Evolutionary conservation across 2,888 invertebrate species (phyloP).

Genomic region (Hyalella azteca): DNA sequence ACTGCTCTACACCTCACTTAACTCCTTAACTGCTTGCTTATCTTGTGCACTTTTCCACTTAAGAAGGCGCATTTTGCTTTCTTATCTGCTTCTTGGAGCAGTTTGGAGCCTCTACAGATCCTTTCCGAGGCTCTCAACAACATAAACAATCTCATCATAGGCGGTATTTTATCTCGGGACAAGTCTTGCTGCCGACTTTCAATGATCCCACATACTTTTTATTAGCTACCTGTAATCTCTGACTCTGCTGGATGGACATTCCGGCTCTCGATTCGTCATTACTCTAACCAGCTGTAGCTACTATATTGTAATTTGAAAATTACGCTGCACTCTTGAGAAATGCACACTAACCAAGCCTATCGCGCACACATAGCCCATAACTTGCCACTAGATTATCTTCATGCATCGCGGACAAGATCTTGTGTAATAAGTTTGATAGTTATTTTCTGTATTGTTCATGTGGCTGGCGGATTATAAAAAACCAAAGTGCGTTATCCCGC

Average conservation of each 20-base stretch:
- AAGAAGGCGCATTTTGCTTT: constrained; percentile 17
- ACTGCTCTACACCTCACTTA: constrained; percentile 23
- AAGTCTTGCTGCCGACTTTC: background rate
- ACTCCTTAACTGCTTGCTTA: constrained; percentile 29
- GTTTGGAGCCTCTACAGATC: constrained; percentile 21
- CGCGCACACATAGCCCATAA: no score
- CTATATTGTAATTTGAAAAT: no score
- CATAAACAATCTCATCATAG: constrained; percentile 29
- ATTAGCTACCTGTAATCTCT: background rate
- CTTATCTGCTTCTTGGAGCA: constrained; percentile 17
- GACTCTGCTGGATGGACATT: background rate
- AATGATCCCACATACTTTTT: background rate
- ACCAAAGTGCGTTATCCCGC: no score
- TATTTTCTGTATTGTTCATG: no score
- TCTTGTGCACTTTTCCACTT: constrained; percentile 29
- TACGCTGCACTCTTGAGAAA: no score
- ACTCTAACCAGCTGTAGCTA: constrained; percentile 2
- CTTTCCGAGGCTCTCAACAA: constrained; percentile 21
- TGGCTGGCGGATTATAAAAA: no score
- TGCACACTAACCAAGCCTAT: no score
- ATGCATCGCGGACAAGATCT: no score
- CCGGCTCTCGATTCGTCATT: background rate
- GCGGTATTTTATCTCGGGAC: constrained; percentile 9
- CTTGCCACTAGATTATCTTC: no score
- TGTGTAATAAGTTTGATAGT: no score